Base-by-base conservation (phyloP, 2,888 invertebrate species). In the Drosophila nr. perissopoda region DNA sequence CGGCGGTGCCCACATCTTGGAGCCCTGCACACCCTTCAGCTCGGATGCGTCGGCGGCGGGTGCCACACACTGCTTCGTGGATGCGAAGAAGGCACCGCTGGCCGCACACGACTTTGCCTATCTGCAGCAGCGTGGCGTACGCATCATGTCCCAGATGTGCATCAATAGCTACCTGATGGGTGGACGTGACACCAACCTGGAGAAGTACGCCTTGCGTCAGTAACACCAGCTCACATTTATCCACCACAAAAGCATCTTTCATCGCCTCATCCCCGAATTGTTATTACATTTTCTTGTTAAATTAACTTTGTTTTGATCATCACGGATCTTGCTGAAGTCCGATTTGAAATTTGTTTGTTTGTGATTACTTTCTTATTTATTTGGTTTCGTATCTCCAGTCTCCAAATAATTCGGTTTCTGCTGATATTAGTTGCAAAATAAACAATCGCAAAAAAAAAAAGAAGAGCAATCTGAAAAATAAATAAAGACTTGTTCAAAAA, bases 1-100 rank as follows among this genome's bases (percentile, higher is more conserved):
- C 0, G 98, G 98, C 0, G 96, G 95, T 0, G 98, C 97, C 0
- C 90, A 88, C 1, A 95, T 97, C 31, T 92, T 96, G 0, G 94
- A 95, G 38, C 94, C 91, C 0, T 64, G 75, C 10, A 64, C 90
- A 11, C 93, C 93, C 0, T 92, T 90, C 48, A 73, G 81, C 21
- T 56, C 68, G 0, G 88, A 88, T 53, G 45, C 75, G 1, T 25
- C 69, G 10, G 65, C 85, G 3, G 38, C 58, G 2, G 72, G 62
- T 16, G 93, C 91, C 29, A 92, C 92, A 0, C 93, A 93, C 73
- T 93, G 93, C 56, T 92, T 92, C 64, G 92, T 93, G 1, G 93
- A 93, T 27, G 59, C 79, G 0, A 92, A 91, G 71, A 91, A 91
- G 68, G 80, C 78, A 13, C 91, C 92, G 21, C 75, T 93, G 13